Conservation (phyloP, 2,888 invertebrate genomes). For the Rhingia rostrata region DNA sequence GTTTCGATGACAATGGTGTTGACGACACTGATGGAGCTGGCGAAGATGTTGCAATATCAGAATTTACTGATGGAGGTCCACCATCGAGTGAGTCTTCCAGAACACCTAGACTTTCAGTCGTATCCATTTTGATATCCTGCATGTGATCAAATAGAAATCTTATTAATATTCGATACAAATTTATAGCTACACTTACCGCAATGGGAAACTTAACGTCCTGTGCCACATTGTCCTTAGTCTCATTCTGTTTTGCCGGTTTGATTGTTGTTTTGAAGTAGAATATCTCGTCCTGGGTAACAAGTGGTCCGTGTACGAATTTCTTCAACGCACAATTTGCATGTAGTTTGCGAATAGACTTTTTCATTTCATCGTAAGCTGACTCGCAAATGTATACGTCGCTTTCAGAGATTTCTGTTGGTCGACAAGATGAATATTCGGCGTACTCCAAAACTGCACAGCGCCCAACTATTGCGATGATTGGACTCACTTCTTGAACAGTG, state of each 20-base stretch:
- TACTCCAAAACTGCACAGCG: slow-evolving; percentile 95
- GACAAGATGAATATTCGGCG: slow-evolving; percentile 93
- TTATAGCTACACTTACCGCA: slow-evolving; percentile 27
- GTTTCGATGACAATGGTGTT: slow-evolving; percentile 81
- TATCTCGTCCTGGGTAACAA: slow-evolving; percentile 96
- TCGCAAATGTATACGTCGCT: slow-evolving; percentile 96
- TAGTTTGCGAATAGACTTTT: slow-evolving; percentile 88
- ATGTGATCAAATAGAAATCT: neutral
- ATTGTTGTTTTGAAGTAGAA: slow-evolving; percentile 89
- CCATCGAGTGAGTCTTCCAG: slow-evolving; percentile 92
- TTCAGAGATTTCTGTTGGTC: slow-evolving; percentile 96
- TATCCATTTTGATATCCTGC: slow-evolving; percentile 78
- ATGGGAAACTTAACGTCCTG: slow-evolving; percentile 39
- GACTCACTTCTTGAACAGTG: slow-evolving; percentile 95
- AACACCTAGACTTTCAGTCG: slow-evolving; percentile 81
- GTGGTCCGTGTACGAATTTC: slow-evolving; percentile 91
- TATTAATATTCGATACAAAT: too few species aligned
- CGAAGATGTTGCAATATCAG: slow-evolving; percentile 88
- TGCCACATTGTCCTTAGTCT: slow-evolving; percentile 29
- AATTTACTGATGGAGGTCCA: slow-evolving; percentile 91
- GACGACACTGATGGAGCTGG: slow-evolving; percentile 83
- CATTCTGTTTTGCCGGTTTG: slow-evolving; percentile 84
- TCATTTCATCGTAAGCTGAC: slow-evolving; percentile 94
- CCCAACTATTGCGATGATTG: slow-evolving; percentile 94
- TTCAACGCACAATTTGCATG: slow-evolving; percentile 88